phyloP scores from a whole-genome alignment of 2,888 invertebrate species.

The Nipponacmea schrenckii region DNA sequence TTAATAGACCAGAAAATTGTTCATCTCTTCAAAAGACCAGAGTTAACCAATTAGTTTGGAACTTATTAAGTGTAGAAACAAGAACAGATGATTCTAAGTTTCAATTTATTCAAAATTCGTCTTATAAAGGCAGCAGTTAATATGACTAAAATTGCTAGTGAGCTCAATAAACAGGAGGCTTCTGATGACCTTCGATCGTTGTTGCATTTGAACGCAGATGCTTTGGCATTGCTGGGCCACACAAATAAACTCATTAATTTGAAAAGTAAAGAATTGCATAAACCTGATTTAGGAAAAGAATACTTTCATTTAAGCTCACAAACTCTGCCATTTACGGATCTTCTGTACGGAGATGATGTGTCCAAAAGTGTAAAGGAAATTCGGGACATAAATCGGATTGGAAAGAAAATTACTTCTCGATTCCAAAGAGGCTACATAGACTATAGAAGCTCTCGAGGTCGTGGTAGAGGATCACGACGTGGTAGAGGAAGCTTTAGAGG shows the following conservation, averaged over 20 bases:
- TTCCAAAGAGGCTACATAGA: neutral
- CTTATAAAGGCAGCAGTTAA: slow-evolving; percentile 8
- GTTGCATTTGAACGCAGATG: too few relatives aligned
- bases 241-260: slow-evolving; percentile 7
- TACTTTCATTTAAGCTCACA: too few relatives aligned
- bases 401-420: neutral
- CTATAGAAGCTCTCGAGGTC: too few relatives aligned
- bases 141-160: neutral
- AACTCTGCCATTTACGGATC: too few relatives aligned
- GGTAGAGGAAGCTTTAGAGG: neutral
- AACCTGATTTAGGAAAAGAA: too few relatives aligned
- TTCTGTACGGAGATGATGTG: too few relatives aligned
- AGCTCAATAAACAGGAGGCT: neutral
- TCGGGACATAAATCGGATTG: neutral
- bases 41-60: too few relatives aligned
- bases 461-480: neutral
- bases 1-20: too few relatives aligned
- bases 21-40: too few relatives aligned
- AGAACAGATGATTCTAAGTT: neutral
- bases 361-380: too few relatives aligned
- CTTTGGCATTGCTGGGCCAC: slow-evolving; percentile 4
- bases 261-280: neutral
- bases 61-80: too few relatives aligned
- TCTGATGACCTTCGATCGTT: neutral
- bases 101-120: slow-evolving; percentile 2